Evolutionary conservation across 2,797 vertebrate species (phyloP).

Genomic region (Sciaenops ocellatus): DNA sequence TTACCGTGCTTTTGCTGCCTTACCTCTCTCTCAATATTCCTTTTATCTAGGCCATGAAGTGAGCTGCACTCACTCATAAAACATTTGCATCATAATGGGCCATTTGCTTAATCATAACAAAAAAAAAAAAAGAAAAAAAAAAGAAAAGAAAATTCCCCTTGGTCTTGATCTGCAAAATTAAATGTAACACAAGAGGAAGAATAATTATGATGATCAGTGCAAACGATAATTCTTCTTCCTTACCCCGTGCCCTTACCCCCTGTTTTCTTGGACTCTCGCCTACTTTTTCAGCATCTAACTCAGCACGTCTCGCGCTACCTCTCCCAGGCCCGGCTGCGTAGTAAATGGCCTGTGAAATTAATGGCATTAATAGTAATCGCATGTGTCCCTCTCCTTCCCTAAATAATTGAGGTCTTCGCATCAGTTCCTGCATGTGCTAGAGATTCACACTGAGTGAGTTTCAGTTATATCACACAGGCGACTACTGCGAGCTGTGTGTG

Average conservation of each 20-base stretch:
- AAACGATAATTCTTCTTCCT: constrained; percentile 58
- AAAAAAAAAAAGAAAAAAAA: constrained; percentile 48
- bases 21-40: constrained; percentile 22
- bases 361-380: constrained; percentile 80
- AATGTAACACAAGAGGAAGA: constrained; percentile 60
- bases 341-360: constrained; percentile 85
- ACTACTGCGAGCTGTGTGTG: constrained; percentile 21
- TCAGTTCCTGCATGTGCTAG: constrained; percentile 53
- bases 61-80: constrained; percentile 49
- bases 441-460: constrained; percentile 46
- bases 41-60: constrained; percentile 63
- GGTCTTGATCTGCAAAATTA: constrained; percentile 59
- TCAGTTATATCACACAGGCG: constrained; percentile 35
- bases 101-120: constrained; percentile 73
- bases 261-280: constrained; percentile 40
- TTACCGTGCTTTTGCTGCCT: constrained; percentile 29
- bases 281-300: constrained; percentile 46
- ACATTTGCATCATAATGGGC: constrained; percentile 50
- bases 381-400: constrained; percentile 73
- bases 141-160: constrained; percentile 15
- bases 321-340: constrained; percentile 39
- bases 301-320: constrained; percentile 43
- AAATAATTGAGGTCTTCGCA: constrained; percentile 78
- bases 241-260: constrained; percentile 19
- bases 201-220: constrained; percentile 68